Base-by-base conservation (phyloP, 2,113 vertebrate species). In the Fulica atra region DNA sequence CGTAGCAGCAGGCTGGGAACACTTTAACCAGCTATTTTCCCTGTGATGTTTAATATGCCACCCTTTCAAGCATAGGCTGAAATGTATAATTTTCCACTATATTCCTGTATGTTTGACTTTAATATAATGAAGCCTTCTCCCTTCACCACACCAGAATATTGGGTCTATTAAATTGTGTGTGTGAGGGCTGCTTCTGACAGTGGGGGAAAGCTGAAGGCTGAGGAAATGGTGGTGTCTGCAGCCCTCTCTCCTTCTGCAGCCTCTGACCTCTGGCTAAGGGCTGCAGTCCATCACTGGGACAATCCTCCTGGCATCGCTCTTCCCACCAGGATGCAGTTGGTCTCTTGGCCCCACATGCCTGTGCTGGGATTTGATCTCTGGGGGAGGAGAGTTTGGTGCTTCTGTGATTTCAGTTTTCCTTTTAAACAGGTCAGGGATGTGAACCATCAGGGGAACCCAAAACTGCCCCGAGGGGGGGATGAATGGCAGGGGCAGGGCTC, bases 51-150 rank as follows among this genome's bases (percentile, higher is more conserved):
- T 97, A 96, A 95, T 89, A 93, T 12, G 16, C 73, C 36, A 6
- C 59, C 95, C 90, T 96, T 78, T 81, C 89, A 93, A 95, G 93
- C 94, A 81, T 13, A 88, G 61, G 44, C 88, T 92, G 97, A 96
- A 96, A 96, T 97, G 86, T 96, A 95, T 97, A 97, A 97, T 97
- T 97, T 97, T 92, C 96, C 94, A 97, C 97, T 97, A 97, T 95
- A 94, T 92, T 96, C 94, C 96, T 95, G 88, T 96, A 93, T 85
- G 70, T 97, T 97, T 97, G 96, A 97, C 96, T 97, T 95, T 88
- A 96, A 96, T 95, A 96, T 92, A 96, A 98, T 95, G 94, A 97
- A 96, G 92, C 84, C 91, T 97, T 96, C 95, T 97, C 93, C 92
- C 96, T 97, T 95, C 91, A 19, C 83, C 95, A 96, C 97, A 59